phyloP scores from a whole-genome alignment of 2,113 vertebrate genomes.

The Spilogale gracilis region DNA sequence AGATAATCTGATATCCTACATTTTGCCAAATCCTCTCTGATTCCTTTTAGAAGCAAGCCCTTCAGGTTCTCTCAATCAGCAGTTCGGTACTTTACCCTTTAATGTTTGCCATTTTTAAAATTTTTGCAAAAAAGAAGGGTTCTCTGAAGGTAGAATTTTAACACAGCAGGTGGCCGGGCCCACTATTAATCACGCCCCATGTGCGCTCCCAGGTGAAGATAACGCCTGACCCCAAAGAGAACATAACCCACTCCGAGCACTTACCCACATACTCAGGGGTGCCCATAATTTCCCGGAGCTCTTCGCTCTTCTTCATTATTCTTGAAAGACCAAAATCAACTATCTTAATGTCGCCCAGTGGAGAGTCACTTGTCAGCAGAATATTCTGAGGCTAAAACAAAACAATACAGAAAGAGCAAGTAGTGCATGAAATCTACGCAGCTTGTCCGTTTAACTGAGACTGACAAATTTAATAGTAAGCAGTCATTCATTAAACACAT shows the following conservation, averaged over 20 bases:
- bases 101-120: not conserved
- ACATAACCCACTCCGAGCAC: constrained; percentile 69
- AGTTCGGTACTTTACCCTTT: not conserved
- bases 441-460: not conserved
- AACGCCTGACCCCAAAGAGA: not conserved
- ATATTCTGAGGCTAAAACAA: constrained; percentile 95
- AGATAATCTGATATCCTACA: not conserved
- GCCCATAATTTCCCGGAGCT: constrained; percentile 96
- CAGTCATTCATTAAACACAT: not conserved
- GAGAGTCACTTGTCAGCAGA: constrained; percentile 92
- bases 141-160: not conserved
- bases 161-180: not conserved
- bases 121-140: not conserved
- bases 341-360: constrained; percentile 95
- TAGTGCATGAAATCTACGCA: not conserved
- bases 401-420: not conserved
- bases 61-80: not conserved
- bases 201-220: not conserved
- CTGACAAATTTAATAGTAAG: not conserved
- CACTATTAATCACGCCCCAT: not conserved
- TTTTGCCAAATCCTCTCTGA: not conserved
- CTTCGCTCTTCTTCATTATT: constrained; percentile 93
- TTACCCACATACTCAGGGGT: constrained; percentile 98
- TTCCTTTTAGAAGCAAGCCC: not conserved
- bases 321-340: constrained; percentile 98